These are phyloP conservation scores for Urocyon cinereoargenteus DNA, from an alignment of 2,797 vertebrate genomes.

Conservation along the genomic window DNA sequence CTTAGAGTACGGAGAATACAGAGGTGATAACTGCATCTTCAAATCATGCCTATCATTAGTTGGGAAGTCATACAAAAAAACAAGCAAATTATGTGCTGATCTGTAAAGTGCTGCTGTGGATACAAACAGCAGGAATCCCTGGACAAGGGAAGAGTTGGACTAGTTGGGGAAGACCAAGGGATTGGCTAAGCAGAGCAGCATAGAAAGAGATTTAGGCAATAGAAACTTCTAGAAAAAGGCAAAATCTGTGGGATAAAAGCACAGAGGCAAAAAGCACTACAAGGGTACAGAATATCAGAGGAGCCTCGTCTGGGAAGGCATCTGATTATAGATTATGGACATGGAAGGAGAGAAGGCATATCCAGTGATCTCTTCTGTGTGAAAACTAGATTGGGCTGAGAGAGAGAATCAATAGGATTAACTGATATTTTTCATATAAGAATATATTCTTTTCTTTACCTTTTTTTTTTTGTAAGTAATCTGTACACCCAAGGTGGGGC, in stretches of 20 bases:
- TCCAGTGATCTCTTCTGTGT: neutral
- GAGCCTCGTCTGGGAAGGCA: neutral
- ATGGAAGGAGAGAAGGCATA: neutral
- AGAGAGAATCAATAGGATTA: neutral
- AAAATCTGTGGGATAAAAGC: neutral
- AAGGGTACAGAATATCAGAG: neutral
- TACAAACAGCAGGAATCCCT: neutral
- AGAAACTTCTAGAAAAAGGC: slow-evolving; percentile 32
- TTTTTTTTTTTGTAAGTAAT: neutral
- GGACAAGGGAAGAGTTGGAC: neutral
- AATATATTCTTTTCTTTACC: neutral
- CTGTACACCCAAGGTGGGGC: too few relatives aligned
- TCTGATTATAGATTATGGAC: neutral
- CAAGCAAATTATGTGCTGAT: neutral
- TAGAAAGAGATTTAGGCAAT: neutral
- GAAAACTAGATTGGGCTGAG: neutral
- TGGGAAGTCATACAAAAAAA: neutral
- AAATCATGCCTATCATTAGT: neutral
- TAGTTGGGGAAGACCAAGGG: neutral
- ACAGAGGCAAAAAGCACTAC: neutral
- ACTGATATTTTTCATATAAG: slow-evolving; percentile 12
- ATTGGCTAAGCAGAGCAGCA: neutral
- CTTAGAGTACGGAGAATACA: slow-evolving; percentile 5
- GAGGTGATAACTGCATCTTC: neutral
- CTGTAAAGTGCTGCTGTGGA: neutral